A percentile compares a stretch with the other conserved stretches of the same genome.
Conservation (phyloP, 2,888 invertebrate species). For the Gastracanthus pulcherrimus region DNA sequence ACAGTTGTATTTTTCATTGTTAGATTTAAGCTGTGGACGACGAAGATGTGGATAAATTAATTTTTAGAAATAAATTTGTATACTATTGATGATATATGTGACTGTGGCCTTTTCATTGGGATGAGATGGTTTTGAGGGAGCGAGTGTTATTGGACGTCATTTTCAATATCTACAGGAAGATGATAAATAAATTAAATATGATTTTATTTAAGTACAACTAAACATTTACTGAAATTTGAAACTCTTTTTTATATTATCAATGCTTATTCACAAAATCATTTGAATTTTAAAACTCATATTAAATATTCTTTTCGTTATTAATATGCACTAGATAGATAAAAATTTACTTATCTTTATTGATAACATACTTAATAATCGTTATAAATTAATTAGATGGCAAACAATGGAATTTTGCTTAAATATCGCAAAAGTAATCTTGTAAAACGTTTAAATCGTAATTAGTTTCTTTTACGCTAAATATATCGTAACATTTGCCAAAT, state of each 20-base stretch:
- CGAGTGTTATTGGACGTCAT: no score
- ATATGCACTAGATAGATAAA: not conserved
- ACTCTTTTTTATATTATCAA: not conserved
- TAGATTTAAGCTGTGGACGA: not conserved
- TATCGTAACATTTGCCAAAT: no score
- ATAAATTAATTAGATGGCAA: no score
- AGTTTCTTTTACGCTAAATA: no score
- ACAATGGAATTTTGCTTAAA: no score
- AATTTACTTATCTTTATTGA: not conserved
- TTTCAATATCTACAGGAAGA: no score
- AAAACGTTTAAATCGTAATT: not conserved
- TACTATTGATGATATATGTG: not conserved
- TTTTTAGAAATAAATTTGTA: not conserved
- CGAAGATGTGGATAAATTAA: not conserved
- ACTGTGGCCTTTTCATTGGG: not conserved
- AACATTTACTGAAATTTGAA: not conserved
- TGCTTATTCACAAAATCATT: not conserved
- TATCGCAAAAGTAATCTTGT: not conserved
- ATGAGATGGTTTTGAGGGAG: no score
- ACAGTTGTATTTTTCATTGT: not conserved
- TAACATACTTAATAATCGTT: no score
- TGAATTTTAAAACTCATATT: no score
- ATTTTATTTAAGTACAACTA: not conserved
- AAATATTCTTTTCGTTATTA: not conserved
- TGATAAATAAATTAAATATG: no score